phyloP scores from a whole-genome alignment of 2,797 vertebrate species.

The Muscicapa comitata region DNA sequence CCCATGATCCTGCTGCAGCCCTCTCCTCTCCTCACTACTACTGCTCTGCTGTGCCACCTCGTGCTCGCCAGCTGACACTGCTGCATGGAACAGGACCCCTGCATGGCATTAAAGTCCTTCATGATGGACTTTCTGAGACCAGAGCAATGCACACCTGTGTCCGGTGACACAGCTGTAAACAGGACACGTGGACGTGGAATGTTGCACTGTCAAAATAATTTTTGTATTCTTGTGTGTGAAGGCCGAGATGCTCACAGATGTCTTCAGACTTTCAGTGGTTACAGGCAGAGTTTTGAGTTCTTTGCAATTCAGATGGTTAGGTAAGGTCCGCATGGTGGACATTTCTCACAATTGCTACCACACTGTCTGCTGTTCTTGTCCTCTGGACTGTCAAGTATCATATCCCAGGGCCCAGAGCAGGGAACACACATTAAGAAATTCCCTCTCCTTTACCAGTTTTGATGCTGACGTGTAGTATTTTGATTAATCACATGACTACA shows the following conservation, averaged over 20 bases:
- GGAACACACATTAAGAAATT: background rate
- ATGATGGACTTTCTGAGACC: background rate
- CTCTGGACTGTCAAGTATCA: background rate
- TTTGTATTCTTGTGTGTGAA: background rate
- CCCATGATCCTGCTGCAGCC: background rate
- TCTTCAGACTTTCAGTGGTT: background rate
- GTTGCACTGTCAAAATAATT: background rate
- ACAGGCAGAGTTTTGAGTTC: background rate
- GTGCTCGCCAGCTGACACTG: background rate
- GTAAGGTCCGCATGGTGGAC: background rate
- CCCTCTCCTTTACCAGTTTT: background rate
- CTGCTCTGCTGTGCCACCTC: background rate
- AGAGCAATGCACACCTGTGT: rapidly evolving
- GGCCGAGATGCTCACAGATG: background rate
- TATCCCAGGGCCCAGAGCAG: background rate
- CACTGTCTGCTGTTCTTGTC: background rate
- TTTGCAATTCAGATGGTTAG: background rate
- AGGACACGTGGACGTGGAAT: rapidly evolving
- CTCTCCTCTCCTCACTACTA: rapidly evolving
- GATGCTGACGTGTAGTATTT: background rate
- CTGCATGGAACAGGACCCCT: rapidly evolving
- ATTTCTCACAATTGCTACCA: background rate
- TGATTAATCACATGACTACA: background rate
- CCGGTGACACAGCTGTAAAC: background rate
- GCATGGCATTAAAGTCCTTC: rapidly evolving